Percentiles rank a stretch among this genome's conserved stretches.
Conservation (phyloP, 2,113 vertebrate species). For the Falcunculus frontatus region DNA sequence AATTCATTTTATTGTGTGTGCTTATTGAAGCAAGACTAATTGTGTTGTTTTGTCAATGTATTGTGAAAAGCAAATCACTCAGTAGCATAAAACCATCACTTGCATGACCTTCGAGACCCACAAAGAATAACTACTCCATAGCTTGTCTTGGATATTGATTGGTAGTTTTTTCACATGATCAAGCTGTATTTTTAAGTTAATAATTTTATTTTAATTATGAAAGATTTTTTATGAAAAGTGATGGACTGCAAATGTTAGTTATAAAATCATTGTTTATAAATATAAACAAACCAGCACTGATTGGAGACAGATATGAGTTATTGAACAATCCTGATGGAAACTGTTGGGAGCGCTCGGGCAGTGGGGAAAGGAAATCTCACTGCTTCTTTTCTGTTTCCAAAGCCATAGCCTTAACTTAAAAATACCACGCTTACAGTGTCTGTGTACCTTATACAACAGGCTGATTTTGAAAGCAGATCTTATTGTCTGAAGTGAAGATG, state of each 20-base stretch:
- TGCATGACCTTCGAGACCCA: slow-evolving; percentile 77
- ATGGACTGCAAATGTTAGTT: background rate
- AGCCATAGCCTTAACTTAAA: background rate
- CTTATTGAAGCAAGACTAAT: slow-evolving; percentile 86
- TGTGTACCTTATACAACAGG: background rate
- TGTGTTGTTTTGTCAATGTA: slow-evolving; percentile 81
- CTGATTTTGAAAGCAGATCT: background rate
- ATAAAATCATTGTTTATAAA: background rate
- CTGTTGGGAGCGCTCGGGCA: background rate
- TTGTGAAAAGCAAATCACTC: slow-evolving; percentile 79
- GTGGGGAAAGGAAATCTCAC: background rate
- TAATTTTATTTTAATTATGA: slow-evolving; percentile 60
- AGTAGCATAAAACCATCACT: slow-evolving; percentile 80
- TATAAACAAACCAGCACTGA: background rate
- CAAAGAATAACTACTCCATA: slow-evolving; percentile 73
- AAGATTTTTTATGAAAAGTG: background rate
- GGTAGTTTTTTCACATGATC: slow-evolving; percentile 52
- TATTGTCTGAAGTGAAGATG: background rate
- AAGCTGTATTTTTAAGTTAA: slow-evolving; percentile 54
- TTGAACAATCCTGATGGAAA: background rate
- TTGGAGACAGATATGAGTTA: background rate
- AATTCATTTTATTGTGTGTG: slow-evolving; percentile 78
- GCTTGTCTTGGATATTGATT: slow-evolving; percentile 71
- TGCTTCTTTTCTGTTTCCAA: background rate
- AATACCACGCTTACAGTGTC: background rate